Base-by-base conservation (phyloP, 1,140 invertebrate species). In the Thaumatotibia leucotreta region DNA sequence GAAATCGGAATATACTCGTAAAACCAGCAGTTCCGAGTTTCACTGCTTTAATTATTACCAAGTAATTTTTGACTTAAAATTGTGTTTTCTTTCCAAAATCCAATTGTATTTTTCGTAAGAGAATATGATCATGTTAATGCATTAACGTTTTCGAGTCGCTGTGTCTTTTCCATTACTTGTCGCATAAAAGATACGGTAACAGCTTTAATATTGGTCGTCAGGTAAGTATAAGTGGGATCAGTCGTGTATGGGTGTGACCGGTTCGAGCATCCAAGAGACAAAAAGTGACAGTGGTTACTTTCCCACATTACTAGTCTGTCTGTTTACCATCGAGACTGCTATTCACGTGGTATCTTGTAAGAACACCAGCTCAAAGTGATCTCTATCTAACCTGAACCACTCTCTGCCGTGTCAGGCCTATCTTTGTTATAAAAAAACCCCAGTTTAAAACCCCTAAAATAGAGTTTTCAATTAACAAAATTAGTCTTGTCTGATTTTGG, bases 261-360 rank as follows among this genome's bases (percentile, higher is more conserved):
- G 77, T 77, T 75, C 9, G 39, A 11, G 23, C 32, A 24, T 70
- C 63, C 64, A 50, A 66, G 63, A 66, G 39, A 27, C 66, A 77
- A 75, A 79, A 84, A 82, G 74, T 78, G 78, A 78, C 77, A 77
- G 72, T 73, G 75, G 75, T 73, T 70, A 82, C 80, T 81, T 86
- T 84, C 82, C 68, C 83, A 78, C 75, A 75, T 76, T 72, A 73
- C n/a, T n/a, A 20, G 20, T 45, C 39, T 45, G 39, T 20, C 39
- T 20, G 39, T 45, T 45, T 45, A 8, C 39, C 4, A 1, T 1
- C 17, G 0, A 17, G 17, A 9, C 17, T 45, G 39, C 20, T 0
- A 20, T 45, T 45, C 39, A 45, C 0, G 39, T 45, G 35, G 14
- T 45, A 33, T 17, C 14, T 0, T 17, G n/a, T 0, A 45, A 20